Percentiles rank a stretch among this genome's conserved stretches.
Conservation (phyloP, 64 coral and sea anemone species). For the Actinia tenebrosa region DNA sequence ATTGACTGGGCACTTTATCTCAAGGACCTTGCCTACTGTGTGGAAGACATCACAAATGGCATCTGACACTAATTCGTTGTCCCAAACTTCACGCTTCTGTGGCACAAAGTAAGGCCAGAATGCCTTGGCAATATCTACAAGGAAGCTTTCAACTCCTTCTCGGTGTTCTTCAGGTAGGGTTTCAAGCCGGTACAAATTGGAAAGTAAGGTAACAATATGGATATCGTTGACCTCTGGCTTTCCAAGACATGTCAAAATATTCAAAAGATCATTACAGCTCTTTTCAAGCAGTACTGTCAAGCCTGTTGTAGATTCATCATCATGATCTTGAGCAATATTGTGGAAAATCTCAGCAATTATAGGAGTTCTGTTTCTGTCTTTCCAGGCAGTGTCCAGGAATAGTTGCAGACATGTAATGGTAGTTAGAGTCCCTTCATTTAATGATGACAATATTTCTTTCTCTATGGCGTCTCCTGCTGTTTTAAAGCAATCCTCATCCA, state of each 20-base stretch:
- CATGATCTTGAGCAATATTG: not conserved
- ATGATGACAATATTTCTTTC: not conserved
- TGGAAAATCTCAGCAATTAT: conserved; percentile 1
- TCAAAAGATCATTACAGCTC: conserved; percentile 6
- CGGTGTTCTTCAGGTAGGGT: not conserved
- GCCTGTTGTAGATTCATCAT: not conserved
- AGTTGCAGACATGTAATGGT: not conserved
- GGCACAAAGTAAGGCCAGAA: conserved; percentile 36
- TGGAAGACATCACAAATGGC: conserved; percentile 1
- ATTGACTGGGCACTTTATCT: not conserved
- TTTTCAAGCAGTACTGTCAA: not conserved
- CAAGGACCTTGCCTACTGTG: not conserved
- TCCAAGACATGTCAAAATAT: conserved; percentile 1
- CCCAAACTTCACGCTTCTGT: not conserved
- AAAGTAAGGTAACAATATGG: not conserved
- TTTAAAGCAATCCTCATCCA: not conserved
- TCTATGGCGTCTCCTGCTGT: not conserved
- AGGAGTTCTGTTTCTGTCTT: not conserved
- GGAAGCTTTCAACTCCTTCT: conserved; percentile 16
- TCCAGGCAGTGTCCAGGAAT: conserved; percentile 16
- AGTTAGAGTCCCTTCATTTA: not conserved
- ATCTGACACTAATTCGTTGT: not conserved
- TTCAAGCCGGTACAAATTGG: not conserved
- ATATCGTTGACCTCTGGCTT: not conserved
- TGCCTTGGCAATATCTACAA: conserved; percentile 16